Evolutionary conservation across 2,888 invertebrate species (phyloP), one percentile per base, ranked within the genome.

Genomic region (Drosophila cognata): DNA sequence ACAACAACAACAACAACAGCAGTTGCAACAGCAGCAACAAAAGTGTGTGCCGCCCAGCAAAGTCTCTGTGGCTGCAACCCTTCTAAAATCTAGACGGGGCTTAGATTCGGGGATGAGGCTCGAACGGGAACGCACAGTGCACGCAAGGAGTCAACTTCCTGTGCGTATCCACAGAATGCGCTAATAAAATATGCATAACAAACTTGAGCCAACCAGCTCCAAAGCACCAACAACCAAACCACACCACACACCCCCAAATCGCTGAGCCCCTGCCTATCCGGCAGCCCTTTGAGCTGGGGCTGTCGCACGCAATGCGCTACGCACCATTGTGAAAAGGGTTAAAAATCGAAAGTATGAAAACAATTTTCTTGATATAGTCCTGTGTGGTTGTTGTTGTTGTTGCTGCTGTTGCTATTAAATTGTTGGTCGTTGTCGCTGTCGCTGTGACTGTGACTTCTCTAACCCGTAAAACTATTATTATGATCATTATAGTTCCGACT

Each of bases 81-180:
- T 67, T 79, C 64, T 31, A 1, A 13, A 21, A n/a, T 33, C 35
- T 16, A 28, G 28, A 6, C n/a, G 21, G 21, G 46, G 21, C 25
- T 28, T 4, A 56, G 29, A 29, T 18, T 21, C 16, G 21, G 46
- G 29, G 10, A 50, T 48, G 29, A 35, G 43, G 67, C 60, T 46
- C 11, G 18, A 18, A 33, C 18, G 46, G 18, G 11, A 52, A 57
- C 67, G 52, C 59, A 50, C 74, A 53, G 36, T 74, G 86, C 87
- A 88, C 84, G 87, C 89, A 87, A 88, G 79, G 74, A 87, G 87
- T 87, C 82, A 87, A 87, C 87, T 84, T 84, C 78, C 87, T 79
- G 87, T 87, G 87, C 87, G 87, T 87, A 88, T 88, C 87, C 87
- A 88, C 88, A 86, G 84, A 84, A 87, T 87, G 84, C 79, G 87